These are phyloP conservation scores for Steinernema khuongi DNA, from an alignment of 1,140 invertebrate species.

Conservation along the genomic window DNA sequence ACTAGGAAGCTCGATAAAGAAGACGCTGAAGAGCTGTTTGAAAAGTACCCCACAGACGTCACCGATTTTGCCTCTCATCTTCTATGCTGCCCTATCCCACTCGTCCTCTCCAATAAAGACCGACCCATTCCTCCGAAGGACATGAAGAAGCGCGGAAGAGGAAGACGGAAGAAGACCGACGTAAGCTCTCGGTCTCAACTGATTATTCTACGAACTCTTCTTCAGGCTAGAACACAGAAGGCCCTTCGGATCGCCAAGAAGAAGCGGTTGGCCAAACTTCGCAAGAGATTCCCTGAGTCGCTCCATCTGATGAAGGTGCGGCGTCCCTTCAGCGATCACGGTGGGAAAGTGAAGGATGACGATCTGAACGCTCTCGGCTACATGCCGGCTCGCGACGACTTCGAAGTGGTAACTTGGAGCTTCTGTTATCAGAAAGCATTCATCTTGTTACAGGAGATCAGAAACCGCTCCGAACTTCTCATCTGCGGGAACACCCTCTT, in stretches of 20 bases:
- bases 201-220: not conserved
- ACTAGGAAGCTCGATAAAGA: too few species aligned
- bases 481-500: not conserved
- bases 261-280: not conserved
- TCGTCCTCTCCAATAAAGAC: not conserved
- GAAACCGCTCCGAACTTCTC: not conserved
- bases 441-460: not conserved
- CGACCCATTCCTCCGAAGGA: not conserved
- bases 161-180: not conserved
- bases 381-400: slow-evolving; percentile 1
- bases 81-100: not conserved
- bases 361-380: slow-evolving; percentile 13
- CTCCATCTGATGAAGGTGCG: not conserved
- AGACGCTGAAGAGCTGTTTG: too few species aligned
- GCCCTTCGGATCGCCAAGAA: not conserved
- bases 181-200: too few species aligned
- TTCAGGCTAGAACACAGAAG: not conserved
- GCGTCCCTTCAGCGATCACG: not conserved
- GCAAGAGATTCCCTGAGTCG: not conserved
- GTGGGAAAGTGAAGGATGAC: not conserved
- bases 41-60: too few species aligned
- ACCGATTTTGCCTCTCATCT: not conserved
- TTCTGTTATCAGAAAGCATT: not conserved
- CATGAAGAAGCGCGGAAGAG: not conserved
- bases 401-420: not conserved